Base-by-base conservation (phyloP, 2,888 invertebrate species). In the Acholoe squamosa region DNA sequence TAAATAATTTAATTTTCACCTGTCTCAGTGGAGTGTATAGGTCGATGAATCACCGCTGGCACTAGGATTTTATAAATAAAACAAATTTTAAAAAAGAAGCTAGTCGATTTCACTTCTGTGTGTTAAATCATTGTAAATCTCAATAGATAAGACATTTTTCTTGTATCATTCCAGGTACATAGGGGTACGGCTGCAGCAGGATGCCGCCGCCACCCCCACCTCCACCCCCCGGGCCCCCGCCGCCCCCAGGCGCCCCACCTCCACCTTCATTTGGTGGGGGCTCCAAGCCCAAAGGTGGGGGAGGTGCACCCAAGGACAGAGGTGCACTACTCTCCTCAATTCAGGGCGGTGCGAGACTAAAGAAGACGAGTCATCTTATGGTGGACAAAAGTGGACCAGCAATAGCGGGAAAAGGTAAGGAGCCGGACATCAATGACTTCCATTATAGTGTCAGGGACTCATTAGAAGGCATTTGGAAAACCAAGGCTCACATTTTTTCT, bases 381-480 rank as follows among this genome's bases (percentile, higher is more conserved):
- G 80, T 80, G 14, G 80, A 80, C 80, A 80, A 80, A 43, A 80
- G 80, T 80, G 80, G 80, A 22, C 80, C 80, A 7, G 19, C n/a
- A 19, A 0, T 80, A 43, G 33, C 22, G 16, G 80, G 80, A 1
- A 80, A 80, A 43, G 80, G 80, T 80, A 80, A n/a, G 80, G 80
- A 43, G 43, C 43, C 3, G 5, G 10, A 43, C 43, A 43, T 43
- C 10, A 7, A 43, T 43, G 3, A 43, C 43, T 43, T 43, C 43
- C 3, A 10, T 10, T 43, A 43, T 10, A 43, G 5, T 7, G 43
- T 43, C 5, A 43, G 43, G 10, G 43, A n/a, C n/a, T n/a, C n/a
- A n/a, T n/a, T n/a, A n/a, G n/a, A n/a, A n/a, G n/a, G n/a, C n/a
- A n/a, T n/a, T n/a, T n/a, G n/a, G n/a, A n/a, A n/a, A n/a, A n/a